Evolutionary conservation across 2,797 vertebrate genomes (phyloP).

Genomic region (Sebastes steindachneri): DNA sequence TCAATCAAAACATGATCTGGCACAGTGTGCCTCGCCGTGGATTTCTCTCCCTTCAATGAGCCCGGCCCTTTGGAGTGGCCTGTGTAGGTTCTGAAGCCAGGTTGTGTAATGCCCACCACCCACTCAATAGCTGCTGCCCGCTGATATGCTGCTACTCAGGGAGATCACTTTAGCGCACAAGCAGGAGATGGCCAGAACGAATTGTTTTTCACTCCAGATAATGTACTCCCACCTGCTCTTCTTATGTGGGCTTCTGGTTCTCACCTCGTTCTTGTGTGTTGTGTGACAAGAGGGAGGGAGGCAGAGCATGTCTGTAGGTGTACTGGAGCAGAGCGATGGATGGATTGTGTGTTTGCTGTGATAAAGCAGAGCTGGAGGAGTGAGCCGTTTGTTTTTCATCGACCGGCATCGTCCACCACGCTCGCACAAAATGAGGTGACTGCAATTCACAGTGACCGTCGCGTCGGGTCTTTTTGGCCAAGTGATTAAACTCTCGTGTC

Average conservation of each 20-base stretch:
- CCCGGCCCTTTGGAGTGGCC: constrained; percentile 68
- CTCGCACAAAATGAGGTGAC: neutral
- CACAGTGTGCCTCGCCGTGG: constrained; percentile 35
- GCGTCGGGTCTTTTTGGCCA: constrained; percentile 24
- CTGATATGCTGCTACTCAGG: constrained; percentile 75
- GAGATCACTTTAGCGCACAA: constrained; percentile 75
- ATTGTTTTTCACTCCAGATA: constrained; percentile 81
- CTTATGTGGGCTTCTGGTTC: constrained; percentile 77
- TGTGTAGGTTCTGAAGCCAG: constrained; percentile 82
- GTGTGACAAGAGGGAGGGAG: constrained; percentile 69
- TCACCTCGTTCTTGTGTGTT: constrained; percentile 68
- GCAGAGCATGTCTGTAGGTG: constrained; percentile 65
- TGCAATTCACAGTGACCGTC: constrained; percentile 3
- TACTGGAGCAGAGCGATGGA: constrained; percentile 55
- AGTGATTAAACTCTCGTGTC: constrained; percentile 45
- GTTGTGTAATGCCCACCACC: constrained; percentile 82
- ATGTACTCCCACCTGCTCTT: constrained; percentile 83
- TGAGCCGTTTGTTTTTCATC: constrained; percentile 39
- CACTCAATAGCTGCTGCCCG: constrained; percentile 75
- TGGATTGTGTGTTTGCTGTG: constrained; percentile 50
- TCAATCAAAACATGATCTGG: constrained; percentile 66
- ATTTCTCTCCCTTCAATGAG: constrained; percentile 63
- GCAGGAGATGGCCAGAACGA: constrained; percentile 73
- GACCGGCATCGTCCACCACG: neutral
- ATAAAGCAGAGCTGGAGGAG: constrained; percentile 58